Conservation (phyloP, 1,140 invertebrate genomes). For the Aphelinus atriplicis region DNA sequence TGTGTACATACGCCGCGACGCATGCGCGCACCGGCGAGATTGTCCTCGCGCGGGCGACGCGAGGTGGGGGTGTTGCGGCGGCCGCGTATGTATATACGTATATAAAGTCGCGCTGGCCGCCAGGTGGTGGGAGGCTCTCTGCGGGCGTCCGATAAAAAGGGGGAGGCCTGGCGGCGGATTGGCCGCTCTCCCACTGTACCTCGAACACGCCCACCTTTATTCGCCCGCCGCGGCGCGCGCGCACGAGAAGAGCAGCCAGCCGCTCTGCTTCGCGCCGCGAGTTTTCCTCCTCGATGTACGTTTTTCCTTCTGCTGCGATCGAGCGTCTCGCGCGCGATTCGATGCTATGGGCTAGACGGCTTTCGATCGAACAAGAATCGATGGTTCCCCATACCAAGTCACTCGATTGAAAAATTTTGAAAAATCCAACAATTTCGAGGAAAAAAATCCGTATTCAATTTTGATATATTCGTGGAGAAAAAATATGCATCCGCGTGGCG, state of each 20-base stretch:
- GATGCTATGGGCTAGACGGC: not conserved
- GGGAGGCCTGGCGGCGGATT: conserved; percentile 20
- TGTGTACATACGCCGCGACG: not conserved
- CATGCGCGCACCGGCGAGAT: not conserved
- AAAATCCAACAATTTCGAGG: too few species aligned
- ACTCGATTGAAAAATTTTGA: too few species aligned
- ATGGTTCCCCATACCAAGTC: too few species aligned
- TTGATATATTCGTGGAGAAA: too few species aligned
- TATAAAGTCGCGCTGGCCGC: not conserved
- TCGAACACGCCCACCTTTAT: conserved; percentile 23
- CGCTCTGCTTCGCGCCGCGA: too few species aligned
- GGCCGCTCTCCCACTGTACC: not conserved
- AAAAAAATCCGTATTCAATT: too few species aligned
- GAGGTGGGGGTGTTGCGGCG: not conserved
- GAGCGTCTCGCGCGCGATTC: conserved; percentile 3
- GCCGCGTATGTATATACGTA: not conserved
- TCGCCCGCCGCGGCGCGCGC: not conserved
- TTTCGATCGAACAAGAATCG: too few species aligned
- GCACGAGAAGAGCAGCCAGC: too few species aligned
- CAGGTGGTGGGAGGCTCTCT: not conserved
- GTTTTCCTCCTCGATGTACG: too few species aligned
- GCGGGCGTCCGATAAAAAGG: conserved; percentile 30
- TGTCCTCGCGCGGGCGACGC: not conserved
- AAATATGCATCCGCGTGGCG: too few species aligned
- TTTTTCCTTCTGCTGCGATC: not conserved